Conservation (phyloP, 2,797 vertebrate species). For the Tokudaia muenninki region DNA sequence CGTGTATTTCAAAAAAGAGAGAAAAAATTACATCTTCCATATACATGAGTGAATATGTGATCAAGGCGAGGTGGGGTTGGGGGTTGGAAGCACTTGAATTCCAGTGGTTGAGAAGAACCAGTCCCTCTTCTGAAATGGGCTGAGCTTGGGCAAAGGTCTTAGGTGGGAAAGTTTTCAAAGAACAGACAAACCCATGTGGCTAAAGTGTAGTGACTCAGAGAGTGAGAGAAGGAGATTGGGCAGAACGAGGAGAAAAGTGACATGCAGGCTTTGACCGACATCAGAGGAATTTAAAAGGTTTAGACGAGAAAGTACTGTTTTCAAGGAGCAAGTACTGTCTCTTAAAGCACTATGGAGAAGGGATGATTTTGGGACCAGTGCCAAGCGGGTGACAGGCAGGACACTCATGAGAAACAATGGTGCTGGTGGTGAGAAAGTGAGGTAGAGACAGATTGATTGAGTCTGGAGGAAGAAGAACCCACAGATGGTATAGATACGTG, state of each 20-base stretch:
- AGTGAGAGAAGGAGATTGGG: not conserved
- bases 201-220: not conserved
- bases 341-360: slow-evolving; percentile 52
- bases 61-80: not conserved
- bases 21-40: not conserved
- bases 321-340: not conserved
- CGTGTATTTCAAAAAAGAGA: not conserved
- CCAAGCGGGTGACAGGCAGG: too few relatives aligned
- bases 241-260: not conserved
- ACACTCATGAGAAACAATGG: not conserved
- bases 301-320: not conserved
- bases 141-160: not conserved
- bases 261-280: not conserved
- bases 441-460: not conserved
- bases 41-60: not conserved
- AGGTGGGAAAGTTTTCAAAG: slow-evolving; percentile 13
- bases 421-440: not conserved
- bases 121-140: not conserved
- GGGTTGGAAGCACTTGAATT: not conserved
- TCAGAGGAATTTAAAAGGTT: not conserved
- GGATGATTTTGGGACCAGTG: not conserved
- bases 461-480: not conserved
- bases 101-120: not conserved
- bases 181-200: not conserved
- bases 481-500: not conserved